Evolutionary conservation across 2,797 vertebrate genomes (phyloP).

Genomic region (Florisuga fusca): DNA sequence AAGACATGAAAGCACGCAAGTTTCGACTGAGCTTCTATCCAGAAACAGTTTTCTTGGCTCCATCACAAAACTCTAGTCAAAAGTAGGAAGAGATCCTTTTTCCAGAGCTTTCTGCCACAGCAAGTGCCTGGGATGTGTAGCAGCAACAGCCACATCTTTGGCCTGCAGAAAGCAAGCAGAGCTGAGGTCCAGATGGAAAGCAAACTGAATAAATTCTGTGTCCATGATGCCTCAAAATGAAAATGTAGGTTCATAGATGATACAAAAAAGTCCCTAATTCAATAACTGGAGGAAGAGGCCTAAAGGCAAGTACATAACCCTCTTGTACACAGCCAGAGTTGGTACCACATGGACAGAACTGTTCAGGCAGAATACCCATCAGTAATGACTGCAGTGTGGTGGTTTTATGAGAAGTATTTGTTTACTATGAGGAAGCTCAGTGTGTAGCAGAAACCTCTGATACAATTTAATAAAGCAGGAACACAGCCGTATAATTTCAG

Average conservation of each 20-base stretch:
- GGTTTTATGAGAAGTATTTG: not conserved
- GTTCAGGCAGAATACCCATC: not conserved
- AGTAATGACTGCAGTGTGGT: not conserved
- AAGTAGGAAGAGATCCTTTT: not conserved
- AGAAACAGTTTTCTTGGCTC: not conserved
- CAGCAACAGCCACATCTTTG: not conserved
- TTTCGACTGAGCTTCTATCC: accelerated
- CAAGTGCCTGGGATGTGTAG: not conserved
- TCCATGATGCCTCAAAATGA: not conserved
- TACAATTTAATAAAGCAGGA: not conserved
- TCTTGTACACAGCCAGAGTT: not conserved
- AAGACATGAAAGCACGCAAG: accelerated
- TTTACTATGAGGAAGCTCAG: not conserved
- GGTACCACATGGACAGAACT: not conserved
- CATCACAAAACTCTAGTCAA: not conserved
- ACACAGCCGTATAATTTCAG: not conserved
- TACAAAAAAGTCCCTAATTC: not conserved
- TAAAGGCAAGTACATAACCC: not conserved
- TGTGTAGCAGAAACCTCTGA: not conserved
- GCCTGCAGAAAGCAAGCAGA: not conserved
- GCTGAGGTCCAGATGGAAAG: not conserved
- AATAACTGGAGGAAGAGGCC: not conserved
- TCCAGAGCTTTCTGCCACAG: not conserved
- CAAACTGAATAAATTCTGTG: not conserved
- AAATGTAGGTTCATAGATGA: not conserved